Evolutionary conservation across 2,888 invertebrate genomes (phyloP).

Genomic region (Mimachlamys varia): DNA sequence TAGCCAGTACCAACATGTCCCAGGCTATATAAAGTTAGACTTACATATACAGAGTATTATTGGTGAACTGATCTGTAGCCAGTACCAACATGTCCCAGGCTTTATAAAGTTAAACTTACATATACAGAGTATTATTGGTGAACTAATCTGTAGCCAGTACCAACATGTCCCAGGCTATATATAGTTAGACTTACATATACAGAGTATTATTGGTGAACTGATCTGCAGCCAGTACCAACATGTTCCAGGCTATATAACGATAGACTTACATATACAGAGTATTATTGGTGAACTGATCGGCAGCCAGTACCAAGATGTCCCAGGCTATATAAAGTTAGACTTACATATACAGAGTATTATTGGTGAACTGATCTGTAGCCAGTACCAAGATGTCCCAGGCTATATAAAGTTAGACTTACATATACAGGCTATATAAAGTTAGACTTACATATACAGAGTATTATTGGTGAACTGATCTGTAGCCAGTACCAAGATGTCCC

Average conservation of each 20-base stretch:
- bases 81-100: slow-evolving; percentile 83
- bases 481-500: slow-evolving; percentile 78
- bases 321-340: slow-evolving; percentile 84
- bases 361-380: slow-evolving; percentile 56
- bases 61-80: slow-evolving; percentile 56
- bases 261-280: slow-evolving; percentile 65
- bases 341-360: slow-evolving; percentile 68
- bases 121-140: slow-evolving; percentile 64
- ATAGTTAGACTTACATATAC: slow-evolving; percentile 80
- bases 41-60: slow-evolving; percentile 68
- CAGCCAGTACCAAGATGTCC: slow-evolving; percentile 72
- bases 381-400: slow-evolving; percentile 83
- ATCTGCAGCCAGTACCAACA: slow-evolving; percentile 67
- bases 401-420: no score
- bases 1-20: slow-evolving; percentile 72
- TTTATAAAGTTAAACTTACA: slow-evolving; percentile 81
- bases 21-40: slow-evolving; percentile 84
- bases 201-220: slow-evolving; percentile 60
- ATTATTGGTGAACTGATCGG: slow-evolving; percentile 57
- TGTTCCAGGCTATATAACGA: slow-evolving; percentile 83
- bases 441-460: slow-evolving; percentile 65
- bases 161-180: slow-evolving; percentile 83
- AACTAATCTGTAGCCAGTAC: slow-evolving; percentile 61
- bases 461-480: slow-evolving; percentile 57
- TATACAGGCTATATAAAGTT: no score